A percentile compares a stretch with the other conserved stretches of the same genome.
Evolutionary conservation across 2,113 vertebrate genomes (phyloP).

Genomic region (Pelecanus crispus): DNA sequence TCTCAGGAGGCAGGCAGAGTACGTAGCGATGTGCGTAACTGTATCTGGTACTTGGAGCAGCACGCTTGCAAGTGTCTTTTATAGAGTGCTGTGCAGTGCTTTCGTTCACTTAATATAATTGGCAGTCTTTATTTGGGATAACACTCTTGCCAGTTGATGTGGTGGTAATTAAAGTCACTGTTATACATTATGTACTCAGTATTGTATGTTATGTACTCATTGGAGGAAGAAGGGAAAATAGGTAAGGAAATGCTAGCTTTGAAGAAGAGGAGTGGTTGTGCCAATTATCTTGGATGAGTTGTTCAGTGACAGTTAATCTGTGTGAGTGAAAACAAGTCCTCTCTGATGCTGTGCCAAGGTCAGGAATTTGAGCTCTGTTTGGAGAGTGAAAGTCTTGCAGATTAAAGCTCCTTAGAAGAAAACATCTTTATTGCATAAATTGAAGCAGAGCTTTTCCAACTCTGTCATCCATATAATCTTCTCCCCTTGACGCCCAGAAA

Average conservation of each 20-base stretch:
- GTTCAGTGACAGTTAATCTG: slow-evolving; percentile 14
- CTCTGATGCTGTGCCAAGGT: slow-evolving; percentile 48
- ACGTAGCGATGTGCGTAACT: accelerated
- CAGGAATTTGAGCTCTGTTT: background rate
- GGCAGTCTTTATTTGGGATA: background rate
- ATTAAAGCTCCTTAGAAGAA: background rate
- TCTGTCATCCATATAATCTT: background rate
- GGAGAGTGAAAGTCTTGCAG: slow-evolving; percentile 15
- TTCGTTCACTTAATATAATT: background rate
- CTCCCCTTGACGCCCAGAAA: background rate
- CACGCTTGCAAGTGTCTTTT: background rate
- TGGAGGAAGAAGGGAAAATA: background rate
- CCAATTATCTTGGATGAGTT: slow-evolving; percentile 23
- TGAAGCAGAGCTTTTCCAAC: background rate
- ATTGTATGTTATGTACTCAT: background rate
- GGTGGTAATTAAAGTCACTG: background rate
- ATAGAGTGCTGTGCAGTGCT: accelerated
- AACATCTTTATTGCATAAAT: background rate
- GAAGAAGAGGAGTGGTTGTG: slow-evolving; percentile 31
- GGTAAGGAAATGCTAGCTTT: slow-evolving; percentile 9
- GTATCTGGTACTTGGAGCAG: background rate
- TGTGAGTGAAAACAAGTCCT: slow-evolving; percentile 6
- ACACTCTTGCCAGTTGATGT: background rate
- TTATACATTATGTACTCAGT: background rate
- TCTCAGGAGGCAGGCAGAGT: background rate